Conservation (phyloP, 2,888 invertebrate genomes). For the Zygaena filipendulae region DNA sequence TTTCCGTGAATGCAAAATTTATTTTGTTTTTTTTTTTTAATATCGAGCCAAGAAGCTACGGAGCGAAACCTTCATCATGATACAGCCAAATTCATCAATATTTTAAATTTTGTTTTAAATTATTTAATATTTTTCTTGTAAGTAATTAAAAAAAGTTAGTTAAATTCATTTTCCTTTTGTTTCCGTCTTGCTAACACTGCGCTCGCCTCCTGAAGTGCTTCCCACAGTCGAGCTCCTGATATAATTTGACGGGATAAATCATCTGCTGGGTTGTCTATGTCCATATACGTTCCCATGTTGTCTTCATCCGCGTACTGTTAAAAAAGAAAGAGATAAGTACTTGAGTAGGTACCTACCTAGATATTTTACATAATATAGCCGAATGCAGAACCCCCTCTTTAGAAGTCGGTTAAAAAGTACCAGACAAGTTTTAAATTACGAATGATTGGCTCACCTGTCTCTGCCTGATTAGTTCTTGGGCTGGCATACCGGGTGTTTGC, state of each 20-base stretch:
- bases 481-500: conserved; percentile 53
- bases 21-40: no score
- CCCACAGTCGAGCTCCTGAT: conserved; percentile 82
- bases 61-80: conserved; percentile 4
- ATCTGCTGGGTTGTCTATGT: conserved; percentile 77
- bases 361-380: no score
- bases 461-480: conserved; percentile 45
- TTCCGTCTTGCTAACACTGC: conserved; percentile 74
- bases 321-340: conserved; percentile 12
- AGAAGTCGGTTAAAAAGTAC: no score
- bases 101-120: no score
- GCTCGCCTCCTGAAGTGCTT: conserved; percentile 82
- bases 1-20: no score
- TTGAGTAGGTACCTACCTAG: no score
- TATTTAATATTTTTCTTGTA: no score
- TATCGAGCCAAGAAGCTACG: conserved; percentile 15
- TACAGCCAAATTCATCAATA: conserved; percentile 6
- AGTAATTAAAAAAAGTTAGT: no score
- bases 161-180: conserved; percentile 52
- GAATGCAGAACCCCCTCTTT: no score
- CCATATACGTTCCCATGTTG: conserved; percentile 72
- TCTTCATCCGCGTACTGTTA: conserved; percentile 66
- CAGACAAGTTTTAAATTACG: no score
- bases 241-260: conserved; percentile 82
- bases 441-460: conserved; percentile 44